These are phyloP conservation scores for Mystacornis crossleyi DNA, from an alignment of 2,113 vertebrate genomes.

Conservation along the genomic window DNA sequence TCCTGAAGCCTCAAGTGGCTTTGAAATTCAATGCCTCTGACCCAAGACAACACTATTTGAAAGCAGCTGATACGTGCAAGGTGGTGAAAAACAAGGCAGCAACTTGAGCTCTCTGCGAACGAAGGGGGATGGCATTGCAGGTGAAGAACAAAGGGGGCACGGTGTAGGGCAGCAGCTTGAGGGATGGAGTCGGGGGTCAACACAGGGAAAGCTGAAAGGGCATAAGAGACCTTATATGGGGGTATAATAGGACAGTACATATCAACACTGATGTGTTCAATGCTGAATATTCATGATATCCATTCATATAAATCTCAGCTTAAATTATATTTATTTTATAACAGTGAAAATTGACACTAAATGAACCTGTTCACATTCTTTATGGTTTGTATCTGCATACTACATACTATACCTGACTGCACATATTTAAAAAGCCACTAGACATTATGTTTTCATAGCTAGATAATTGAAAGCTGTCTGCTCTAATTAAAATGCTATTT, in stretches of 20 bases:
- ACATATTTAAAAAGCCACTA: neutral
- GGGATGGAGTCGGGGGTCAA: neutral
- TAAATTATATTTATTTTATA: neutral
- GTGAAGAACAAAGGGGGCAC: neutral
- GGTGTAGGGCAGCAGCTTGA: neutral
- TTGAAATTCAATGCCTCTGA: constrained; percentile 11
- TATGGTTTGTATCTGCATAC: neutral
- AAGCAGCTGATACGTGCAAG: neutral
- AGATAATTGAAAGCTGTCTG: neutral
- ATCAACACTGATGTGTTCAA: neutral
- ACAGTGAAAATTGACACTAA: neutral
- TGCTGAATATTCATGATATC: neutral
- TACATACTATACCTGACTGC: fast-evolving
- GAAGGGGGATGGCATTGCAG: neutral
- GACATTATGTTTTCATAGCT: neutral
- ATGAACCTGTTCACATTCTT: neutral
- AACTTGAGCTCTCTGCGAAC: neutral
- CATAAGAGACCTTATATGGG: neutral
- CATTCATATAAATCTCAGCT: neutral
- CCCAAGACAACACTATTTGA: neutral
- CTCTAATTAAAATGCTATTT: neutral
- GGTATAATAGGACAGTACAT: neutral
- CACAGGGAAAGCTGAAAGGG: neutral
- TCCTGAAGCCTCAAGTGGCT: neutral
- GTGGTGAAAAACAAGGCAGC: constrained; percentile 33